Conservation (phyloP, 2,888 invertebrate species). For the Eledona agricola region DNA sequence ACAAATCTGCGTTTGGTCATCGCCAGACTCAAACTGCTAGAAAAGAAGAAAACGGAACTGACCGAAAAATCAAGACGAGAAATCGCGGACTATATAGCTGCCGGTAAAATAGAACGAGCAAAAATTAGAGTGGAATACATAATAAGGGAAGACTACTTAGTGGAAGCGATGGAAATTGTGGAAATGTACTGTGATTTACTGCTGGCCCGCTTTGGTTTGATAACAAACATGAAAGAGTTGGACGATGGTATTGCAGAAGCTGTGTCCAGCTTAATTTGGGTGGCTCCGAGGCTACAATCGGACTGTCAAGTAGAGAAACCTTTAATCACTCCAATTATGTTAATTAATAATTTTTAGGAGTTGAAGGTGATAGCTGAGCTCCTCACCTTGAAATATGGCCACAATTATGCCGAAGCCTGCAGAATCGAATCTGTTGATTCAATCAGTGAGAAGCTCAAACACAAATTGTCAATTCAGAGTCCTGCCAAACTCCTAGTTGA, state of each 20-base stretch:
- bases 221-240: slow-evolving; percentile 95
- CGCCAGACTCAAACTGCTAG: slow-evolving; percentile 91
- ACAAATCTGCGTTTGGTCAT: slow-evolving; percentile 93
- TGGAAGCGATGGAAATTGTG: slow-evolving; percentile 98
- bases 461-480: slow-evolving; percentile 92
- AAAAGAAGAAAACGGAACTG: slow-evolving; percentile 97
- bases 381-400: slow-evolving; percentile 91
- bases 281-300: slow-evolving; percentile 89
- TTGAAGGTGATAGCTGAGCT: slow-evolving; percentile 87
- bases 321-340: too few relatives aligned
- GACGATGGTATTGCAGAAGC: slow-evolving; percentile 97
- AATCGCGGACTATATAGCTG: slow-evolving; percentile 94
- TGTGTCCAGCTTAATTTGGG: slow-evolving; percentile 97
- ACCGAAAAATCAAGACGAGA: slow-evolving; percentile 96
- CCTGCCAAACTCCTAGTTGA: slow-evolving; percentile 96
- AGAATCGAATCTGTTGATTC: slow-evolving; percentile 81
- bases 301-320: slow-evolving; percentile 75
- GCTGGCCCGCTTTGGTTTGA: slow-evolving; percentile 93
- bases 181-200: slow-evolving; percentile 99
- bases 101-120: slow-evolving; percentile 87
- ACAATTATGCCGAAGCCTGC: slow-evolving; percentile 90
- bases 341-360: too few relatives aligned
- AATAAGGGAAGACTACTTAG: slow-evolving; percentile 97
- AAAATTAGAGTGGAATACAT: slow-evolving; percentile 98
- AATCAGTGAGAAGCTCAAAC: slow-evolving; percentile 89